Conservation (phyloP, 2,113 vertebrate species). For the Picathartes gymnocephalus region DNA sequence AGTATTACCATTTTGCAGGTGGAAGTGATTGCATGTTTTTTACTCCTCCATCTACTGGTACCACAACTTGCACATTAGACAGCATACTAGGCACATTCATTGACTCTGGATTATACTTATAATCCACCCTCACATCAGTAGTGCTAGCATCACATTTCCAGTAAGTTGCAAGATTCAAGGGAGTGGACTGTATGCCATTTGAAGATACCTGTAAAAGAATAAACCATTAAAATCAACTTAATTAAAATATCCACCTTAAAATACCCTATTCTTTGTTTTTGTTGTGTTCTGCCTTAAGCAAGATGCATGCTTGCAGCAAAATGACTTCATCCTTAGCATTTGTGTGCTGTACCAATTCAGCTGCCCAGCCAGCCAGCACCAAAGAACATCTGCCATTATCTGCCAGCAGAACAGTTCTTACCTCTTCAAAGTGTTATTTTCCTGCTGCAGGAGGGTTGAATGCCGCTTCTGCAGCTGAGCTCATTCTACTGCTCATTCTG, state of each 20-base stretch:
- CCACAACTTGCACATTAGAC: constrained; percentile 87
- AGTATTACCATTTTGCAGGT: constrained; percentile 83
- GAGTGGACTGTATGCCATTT: constrained; percentile 94
- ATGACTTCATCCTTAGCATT: not conserved
- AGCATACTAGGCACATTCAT: constrained; percentile 84
- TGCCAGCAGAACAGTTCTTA: not conserved
- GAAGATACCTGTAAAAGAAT: constrained; percentile 83
- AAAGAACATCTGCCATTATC: not conserved
- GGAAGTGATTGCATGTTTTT: constrained; percentile 92
- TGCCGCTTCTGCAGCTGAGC: not conserved
- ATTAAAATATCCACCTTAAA: not conserved
- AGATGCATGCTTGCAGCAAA: not conserved
- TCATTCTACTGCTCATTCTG: not conserved
- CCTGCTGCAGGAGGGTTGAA: not conserved
- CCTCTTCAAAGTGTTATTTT: not conserved
- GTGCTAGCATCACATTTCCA: constrained; percentile 89
- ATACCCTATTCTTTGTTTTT: not conserved
- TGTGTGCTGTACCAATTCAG: not conserved
- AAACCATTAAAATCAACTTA: not conserved
- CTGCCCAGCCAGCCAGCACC: not conserved
- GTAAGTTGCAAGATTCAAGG: constrained; percentile 93
- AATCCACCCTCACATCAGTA: constrained; percentile 93
- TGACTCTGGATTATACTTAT: constrained; percentile 92
- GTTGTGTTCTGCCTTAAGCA: not conserved
- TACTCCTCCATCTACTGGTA: constrained; percentile 92